A percentile compares a stretch with the other conserved stretches of the same genome.
Evolutionary conservation across 2,113 vertebrate genomes (phyloP).

Genomic region (Dinomys branickii): DNA sequence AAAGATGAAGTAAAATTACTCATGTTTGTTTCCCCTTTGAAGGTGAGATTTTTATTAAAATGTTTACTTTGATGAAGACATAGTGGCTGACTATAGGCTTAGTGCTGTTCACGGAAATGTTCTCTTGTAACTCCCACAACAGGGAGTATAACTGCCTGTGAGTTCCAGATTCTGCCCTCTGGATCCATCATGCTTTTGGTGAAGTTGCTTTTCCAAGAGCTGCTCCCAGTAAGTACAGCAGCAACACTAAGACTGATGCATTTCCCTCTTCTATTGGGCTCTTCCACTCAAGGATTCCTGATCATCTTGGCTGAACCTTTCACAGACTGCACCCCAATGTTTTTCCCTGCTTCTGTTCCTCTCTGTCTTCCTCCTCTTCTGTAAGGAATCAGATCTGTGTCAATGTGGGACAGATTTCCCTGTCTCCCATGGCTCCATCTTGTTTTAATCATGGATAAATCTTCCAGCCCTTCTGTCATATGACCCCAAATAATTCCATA

Average conservation of each 20-base stretch:
- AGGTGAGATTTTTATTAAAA: conserved; percentile 15
- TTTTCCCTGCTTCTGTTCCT: neutral
- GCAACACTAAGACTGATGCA: neutral
- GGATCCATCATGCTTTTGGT: neutral
- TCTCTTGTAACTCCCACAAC: neutral
- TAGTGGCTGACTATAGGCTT: neutral
- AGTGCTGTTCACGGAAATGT: neutral
- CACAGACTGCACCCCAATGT: neutral
- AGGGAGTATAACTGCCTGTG: neutral
- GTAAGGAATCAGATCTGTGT: neutral
- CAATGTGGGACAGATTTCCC: neutral
- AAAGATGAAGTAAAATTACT: neutral
- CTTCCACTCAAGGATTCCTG: neutral
- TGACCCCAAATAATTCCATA: neutral
- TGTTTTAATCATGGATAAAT: neutral
- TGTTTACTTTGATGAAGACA: neutral
- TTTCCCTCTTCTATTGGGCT: neutral
- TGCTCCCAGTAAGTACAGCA: neutral
- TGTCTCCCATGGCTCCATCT: neutral
- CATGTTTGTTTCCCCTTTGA: conserved; percentile 7
- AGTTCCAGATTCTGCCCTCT: neutral
- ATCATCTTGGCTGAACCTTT: neutral
- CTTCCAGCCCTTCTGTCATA: rapidly evolving
- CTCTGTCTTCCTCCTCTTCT: neutral
- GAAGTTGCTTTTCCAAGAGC: neutral